Percentiles rank a stretch among this genome's conserved stretches.
phyloP scores from a whole-genome alignment of 2,113 vertebrate genomes.

The Chloroceryle aenea region DNA sequence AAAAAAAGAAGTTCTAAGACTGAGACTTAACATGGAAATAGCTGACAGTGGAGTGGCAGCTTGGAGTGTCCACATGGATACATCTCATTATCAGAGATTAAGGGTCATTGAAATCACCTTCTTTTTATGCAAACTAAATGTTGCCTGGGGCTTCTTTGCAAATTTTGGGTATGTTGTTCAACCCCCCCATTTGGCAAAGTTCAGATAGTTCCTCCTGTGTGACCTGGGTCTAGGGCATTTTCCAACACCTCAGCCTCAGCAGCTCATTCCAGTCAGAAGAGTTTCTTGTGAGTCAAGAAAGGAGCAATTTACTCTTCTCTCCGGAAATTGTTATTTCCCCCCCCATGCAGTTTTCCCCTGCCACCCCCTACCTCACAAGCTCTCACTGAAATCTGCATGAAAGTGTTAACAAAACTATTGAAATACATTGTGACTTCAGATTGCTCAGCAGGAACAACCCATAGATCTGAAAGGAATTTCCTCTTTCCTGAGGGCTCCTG shows the following conservation, averaged over 20 bases:
- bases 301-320: background rate
- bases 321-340: background rate
- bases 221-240: background rate
- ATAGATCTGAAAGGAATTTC: constrained; percentile 38
- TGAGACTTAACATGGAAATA: background rate
- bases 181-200: background rate
- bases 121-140: background rate
- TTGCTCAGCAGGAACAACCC: constrained; percentile 34
- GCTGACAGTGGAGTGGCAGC: background rate
- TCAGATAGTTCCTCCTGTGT: background rate
- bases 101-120: background rate
- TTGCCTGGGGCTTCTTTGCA: background rate
- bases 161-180: background rate
- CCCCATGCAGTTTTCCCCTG: background rate
- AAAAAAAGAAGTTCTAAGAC: background rate
- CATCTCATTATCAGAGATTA: constrained; percentile 20
- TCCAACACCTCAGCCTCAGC: background rate
- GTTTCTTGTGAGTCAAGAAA: background rate
- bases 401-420: background rate
- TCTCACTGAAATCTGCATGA: background rate
- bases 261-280: background rate
- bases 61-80: background rate
- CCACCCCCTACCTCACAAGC: background rate
- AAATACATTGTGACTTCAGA: background rate
- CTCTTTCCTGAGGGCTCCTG: constrained; percentile 22